Base-by-base conservation (phyloP, 1,140 invertebrate genomes). In the Pectinophora gossypiella region DNA sequence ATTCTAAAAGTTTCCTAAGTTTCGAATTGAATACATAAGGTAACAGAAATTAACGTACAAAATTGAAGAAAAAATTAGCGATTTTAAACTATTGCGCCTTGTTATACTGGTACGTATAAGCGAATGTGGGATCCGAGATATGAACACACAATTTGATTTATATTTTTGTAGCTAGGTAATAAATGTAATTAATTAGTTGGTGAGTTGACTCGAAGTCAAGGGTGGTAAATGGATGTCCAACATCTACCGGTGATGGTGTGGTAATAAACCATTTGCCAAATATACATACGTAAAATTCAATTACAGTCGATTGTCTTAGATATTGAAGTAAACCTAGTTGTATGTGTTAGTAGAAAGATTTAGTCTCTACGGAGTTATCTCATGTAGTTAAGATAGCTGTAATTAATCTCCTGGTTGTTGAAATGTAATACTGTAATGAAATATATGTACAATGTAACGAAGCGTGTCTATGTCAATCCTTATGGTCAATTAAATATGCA, bases 371-470 rank as follows among this genome's bases (percentile, higher is more conserved):
- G 68, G 72, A 69, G 70, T 63, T 79, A 75, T 82, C 76, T 79
- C 79, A 82, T 72, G 27, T 59, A 40, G 38, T 40, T 60, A 72
- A 73, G 58, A 55, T 73, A 72, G 58, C 64, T 64, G 61, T 76
- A 76, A 70, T 76, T 72, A 70, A 72, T 77, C 72, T 76, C 72
- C 66, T 83, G 83, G 83, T 86, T 85, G 80, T 83, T 86, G 66
- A 85, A 72, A 68, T 70, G 7, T 32, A n/a, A n/a, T n/a, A n/a
- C n/a, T 12, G 9, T 3, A 32, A 32, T 32, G 27, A 32, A 32
- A 3, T 32, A 32, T n/a, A 2, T 32, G 1, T 32, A 10, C n/a
- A n/a, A 5, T 10, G 22, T 32, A 32, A 32, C 61, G 60, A 64
- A 61, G 53, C 43, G 57, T 66, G 48, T 65, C 61, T 64, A 66